Evolutionary conservation across 1,140 invertebrate genomes (phyloP), one percentile per base, ranked within the genome.

Genomic region (Lepidostoma basale): DNA sequence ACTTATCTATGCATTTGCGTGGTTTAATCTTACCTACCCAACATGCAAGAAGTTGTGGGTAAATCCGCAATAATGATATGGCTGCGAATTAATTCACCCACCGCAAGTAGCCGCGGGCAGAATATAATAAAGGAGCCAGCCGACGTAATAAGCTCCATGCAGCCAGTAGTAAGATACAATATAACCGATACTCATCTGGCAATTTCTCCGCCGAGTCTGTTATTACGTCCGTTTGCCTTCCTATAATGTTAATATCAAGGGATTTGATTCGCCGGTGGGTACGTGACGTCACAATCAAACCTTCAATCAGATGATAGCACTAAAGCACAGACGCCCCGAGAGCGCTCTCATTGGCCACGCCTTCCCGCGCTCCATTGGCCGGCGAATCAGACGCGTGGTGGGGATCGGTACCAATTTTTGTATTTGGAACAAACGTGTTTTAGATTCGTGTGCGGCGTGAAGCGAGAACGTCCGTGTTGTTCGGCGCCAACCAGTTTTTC

Each of bases 161-260:
- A n/a, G n/a, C n/a, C n/a, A n/a, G n/a, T n/a, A n/a, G n/a, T n/a
- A n/a, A n/a, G 9, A 39, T 39, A 39, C 9, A 9, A 9, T 39
- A 39, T 39, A 9, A 39, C 9, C 36, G 36, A 39, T 39, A 39
- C 36, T 39, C 36, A 39, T 9, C n/a, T n/a, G 9, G 36, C 36
- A n/a, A n/a, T n/a, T n/a, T n/a, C n/a, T n/a, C 44, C 44, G 5
- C n/a, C 44, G 30, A 12, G 12, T 12, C 30, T 5, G 5, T 33
- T 5, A 33, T 33, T 6, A 33, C 12, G 30, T 33, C 12, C 30
- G 30, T 5, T 33, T 33, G 5, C 30, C 33, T 39, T 44, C 47
- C 64, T 62, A 70, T 70, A 45, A 66, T 47, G 42, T 70, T 70
- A 33, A 70, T 67, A 70, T 60, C 65, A 23, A 52, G 62, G 12